Conservation (phyloP, 1,140 invertebrate species). For the Mycetomoellerius zeteki region DNA sequence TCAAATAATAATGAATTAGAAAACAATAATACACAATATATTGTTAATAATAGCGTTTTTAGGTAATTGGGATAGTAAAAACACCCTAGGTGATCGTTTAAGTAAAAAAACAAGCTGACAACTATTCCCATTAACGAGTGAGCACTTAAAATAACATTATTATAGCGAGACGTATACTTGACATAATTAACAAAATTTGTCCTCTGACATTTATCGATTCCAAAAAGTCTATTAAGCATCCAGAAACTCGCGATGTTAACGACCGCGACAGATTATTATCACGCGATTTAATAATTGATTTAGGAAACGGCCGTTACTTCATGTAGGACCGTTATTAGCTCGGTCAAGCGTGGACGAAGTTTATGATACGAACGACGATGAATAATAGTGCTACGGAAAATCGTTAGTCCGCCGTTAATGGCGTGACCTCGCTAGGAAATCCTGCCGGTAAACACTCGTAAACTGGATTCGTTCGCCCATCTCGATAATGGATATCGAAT, state of each 20-base stretch:
- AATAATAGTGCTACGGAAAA: constrained; percentile 74
- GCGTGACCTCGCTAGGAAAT: constrained; percentile 56
- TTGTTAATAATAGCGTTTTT: too few relatives aligned
- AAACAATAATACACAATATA: too few relatives aligned
- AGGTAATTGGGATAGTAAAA: too few relatives aligned
- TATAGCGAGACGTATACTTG: neutral
- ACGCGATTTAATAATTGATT: constrained; percentile 75
- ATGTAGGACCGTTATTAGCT: constrained; percentile 63
- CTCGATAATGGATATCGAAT: constrained; percentile 73
- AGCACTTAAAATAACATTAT: neutral
- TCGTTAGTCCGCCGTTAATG: constrained; percentile 68
- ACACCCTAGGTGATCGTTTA: too few relatives aligned
- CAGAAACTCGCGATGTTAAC: constrained; percentile 10
- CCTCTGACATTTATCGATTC: neutral
- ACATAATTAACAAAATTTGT: constrained; percentile 13
- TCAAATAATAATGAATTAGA: too few relatives aligned
- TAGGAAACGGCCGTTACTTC: constrained; percentile 70
- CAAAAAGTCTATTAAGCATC: constrained; percentile 12
- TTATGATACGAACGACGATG: constrained; percentile 73
- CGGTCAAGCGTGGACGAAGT: constrained; percentile 72
- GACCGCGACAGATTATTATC: constrained; percentile 70
- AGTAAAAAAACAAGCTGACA: too few relatives aligned
- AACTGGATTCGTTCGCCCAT: constrained; percentile 62
- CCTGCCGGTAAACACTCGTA: constrained; percentile 74
- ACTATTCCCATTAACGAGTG: neutral